These are phyloP conservation scores for Formica aserva DNA, from an alignment of 2,888 invertebrate species.

Conservation along the genomic window DNA sequence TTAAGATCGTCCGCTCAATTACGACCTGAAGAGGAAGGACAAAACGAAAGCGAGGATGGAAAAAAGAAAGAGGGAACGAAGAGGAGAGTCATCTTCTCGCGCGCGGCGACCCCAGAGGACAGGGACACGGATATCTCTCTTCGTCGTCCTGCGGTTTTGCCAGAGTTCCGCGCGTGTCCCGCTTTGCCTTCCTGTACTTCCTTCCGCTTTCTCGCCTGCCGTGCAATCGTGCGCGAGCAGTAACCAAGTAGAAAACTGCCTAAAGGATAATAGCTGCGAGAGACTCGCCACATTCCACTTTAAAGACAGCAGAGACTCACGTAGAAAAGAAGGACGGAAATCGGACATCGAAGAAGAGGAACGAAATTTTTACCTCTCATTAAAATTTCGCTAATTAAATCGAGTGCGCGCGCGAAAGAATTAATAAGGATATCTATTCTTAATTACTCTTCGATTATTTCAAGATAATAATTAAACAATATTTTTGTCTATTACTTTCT, in stretches of 20 bases:
- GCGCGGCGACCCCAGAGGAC: slow-evolving; percentile 51
- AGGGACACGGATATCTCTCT: slow-evolving; percentile 60
- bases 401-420: background rate
- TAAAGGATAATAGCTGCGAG: slow-evolving; percentile 81
- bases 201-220: slow-evolving; percentile 54
- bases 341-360: background rate
- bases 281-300: slow-evolving; percentile 64
- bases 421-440: background rate
- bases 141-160: slow-evolving; percentile 35
- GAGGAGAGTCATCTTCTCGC: slow-evolving; percentile 42
- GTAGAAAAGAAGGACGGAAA: slow-evolving; percentile 28
- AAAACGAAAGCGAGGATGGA: background rate
- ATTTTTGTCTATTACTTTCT: background rate
- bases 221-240: slow-evolving; percentile 52
- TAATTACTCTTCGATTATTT: background rate
- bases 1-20: slow-evolving; percentile 76
- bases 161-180: slow-evolving; percentile 31
- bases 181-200: slow-evolving; percentile 47
- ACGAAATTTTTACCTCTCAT: background rate
- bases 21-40: slow-evolving; percentile 57
- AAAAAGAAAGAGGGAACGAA: slow-evolving; percentile 5
- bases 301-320: slow-evolving; percentile 30
- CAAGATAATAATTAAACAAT: background rate
- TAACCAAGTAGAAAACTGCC: slow-evolving; percentile 81
- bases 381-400: background rate